phyloP scores from a whole-genome alignment of 2,797 vertebrate genomes.

The Taenioides sp. region DNA sequence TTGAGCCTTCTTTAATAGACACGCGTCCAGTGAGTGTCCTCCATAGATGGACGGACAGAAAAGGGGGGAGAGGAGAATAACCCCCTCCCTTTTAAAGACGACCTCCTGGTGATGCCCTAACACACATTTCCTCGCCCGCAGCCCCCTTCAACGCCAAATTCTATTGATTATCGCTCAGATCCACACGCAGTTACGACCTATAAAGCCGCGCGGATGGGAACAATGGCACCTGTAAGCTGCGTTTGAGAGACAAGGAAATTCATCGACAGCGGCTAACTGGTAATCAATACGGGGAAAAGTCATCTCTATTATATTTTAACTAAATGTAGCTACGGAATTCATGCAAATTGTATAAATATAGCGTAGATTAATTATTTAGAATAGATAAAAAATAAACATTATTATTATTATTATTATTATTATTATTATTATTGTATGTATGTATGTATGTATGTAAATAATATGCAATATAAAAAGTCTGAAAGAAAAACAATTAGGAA shows the following conservation, averaged over 20 bases:
- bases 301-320: constrained; percentile 7
- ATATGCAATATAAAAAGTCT: background rate
- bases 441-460: background rate
- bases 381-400: background rate
- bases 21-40: constrained; percentile 72
- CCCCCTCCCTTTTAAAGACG: constrained; percentile 18
- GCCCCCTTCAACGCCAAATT: constrained; percentile 40
- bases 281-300: constrained; percentile 19
- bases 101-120: constrained; percentile 30
- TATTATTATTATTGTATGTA: no score
- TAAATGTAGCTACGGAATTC: background rate
- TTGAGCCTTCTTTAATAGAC: constrained; percentile 84
- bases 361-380: background rate
- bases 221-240: constrained; percentile 40
- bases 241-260: background rate
- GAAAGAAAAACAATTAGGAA: background rate
- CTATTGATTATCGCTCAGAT: constrained; percentile 67
- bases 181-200: constrained; percentile 41
- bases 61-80: constrained; percentile 18
- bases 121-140: constrained; percentile 29
- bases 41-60: constrained; percentile 51
- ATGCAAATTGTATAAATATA: background rate
- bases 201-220: constrained; percentile 36
- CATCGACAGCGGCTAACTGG: constrained; percentile 9
- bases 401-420: no score